Base-by-base conservation (phyloP, 2,888 invertebrate species). In the Junonia oenone region DNA sequence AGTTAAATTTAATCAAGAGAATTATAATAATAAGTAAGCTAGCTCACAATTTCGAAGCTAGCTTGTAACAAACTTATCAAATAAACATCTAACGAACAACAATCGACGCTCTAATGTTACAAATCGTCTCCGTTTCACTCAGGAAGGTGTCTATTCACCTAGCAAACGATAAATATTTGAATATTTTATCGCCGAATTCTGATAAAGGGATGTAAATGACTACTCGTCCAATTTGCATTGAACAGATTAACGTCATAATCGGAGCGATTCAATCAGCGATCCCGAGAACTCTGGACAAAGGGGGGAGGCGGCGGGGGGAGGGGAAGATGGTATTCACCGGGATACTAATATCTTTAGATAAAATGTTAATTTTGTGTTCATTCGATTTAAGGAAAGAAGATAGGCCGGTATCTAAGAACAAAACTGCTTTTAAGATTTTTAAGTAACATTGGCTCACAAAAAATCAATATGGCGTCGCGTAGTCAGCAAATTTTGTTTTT, bases 201-300 rank as follows among this genome's bases (percentile, higher is more conserved):
- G 85, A 82, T 85, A 84, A 86, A 85, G 84, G 81, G 83, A 86
- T 88, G 86, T 85, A 85, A 88, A 89, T 85, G 84, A 82, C 83
- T 83, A 81, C 79, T 84, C 80, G 80, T 85, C 80, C 87, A 89
- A 90, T 90, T 89, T 90, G 83, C 89, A 88, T 88, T 81, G 85
- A 86, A 84, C 86, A 86, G 89, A 90, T 90, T 89, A 90, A 84
- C 84, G 88, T 88, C 88, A 90, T 90, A 89, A 88, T 88, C 89
- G 83, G 76, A 73, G 76, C 80, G 86, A 88, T 87, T 88, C 88
- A 87, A 90, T 90, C 89, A 87, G 82, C 78, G 79, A 84, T 83
- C 77, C 77, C 72, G 73, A 70, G 76, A 76, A 76, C 76, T 80
- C 78, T 81, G 78, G 80, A 71, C 74, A 66, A 69, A 72, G 66